These are phyloP conservation scores for Scomberomorus guttatus DNA, from an alignment of 2,797 vertebrate genomes.

Conservation along the genomic window DNA sequence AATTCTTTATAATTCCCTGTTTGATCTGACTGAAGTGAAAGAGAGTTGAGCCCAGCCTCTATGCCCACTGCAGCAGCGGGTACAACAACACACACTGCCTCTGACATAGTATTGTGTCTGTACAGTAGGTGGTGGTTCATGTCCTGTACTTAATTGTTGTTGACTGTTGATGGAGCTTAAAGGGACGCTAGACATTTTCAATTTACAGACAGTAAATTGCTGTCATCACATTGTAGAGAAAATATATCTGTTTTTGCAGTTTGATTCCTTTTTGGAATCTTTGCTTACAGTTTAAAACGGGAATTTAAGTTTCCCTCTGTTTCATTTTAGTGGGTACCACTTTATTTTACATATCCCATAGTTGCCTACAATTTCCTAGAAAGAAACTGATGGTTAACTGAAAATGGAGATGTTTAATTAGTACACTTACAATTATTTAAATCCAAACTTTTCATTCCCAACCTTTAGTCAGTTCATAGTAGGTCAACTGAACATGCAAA, in stretches of 20 bases:
- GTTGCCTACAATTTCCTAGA: background rate
- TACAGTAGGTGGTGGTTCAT: constrained; percentile 73
- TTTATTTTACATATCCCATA: background rate
- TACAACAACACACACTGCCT: constrained; percentile 89
- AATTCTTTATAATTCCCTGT: background rate
- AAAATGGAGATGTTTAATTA: no score
- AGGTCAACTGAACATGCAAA: no score
- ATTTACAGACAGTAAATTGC: background rate
- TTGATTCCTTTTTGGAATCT: no score
- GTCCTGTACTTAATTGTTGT: constrained; percentile 76
- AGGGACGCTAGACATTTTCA: constrained; percentile 42
- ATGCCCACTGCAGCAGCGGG: constrained; percentile 35
- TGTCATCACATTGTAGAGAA: background rate
- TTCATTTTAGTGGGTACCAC: no score
- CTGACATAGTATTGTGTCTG: constrained; percentile 80
- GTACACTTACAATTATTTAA: no score
- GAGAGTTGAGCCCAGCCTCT: constrained; percentile 26
- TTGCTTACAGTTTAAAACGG: no score
- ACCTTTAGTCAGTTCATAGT: no score
- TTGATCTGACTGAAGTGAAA: constrained; percentile 27
- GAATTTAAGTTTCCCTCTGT: no score
- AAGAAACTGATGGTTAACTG: no score
- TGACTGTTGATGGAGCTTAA: constrained; percentile 71
- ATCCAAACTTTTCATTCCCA: no score
- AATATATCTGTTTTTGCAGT: background rate